These are phyloP conservation scores for Watsonalla binaria DNA, from an alignment of 2,888 invertebrate species.

Conservation along the genomic window DNA sequence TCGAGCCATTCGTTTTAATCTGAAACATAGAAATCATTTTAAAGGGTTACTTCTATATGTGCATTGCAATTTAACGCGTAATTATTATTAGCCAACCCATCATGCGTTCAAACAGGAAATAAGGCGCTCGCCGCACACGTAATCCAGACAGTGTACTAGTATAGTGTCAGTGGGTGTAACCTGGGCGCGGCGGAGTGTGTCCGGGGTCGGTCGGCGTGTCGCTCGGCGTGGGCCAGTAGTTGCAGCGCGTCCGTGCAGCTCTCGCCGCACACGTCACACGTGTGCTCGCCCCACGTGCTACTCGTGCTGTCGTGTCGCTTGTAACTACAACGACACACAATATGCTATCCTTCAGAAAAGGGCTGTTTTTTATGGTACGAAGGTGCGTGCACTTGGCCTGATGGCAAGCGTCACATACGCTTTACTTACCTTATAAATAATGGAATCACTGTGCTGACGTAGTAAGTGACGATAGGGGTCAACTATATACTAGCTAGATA, in stretches of 20 bases:
- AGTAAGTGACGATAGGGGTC: too few species aligned
- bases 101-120: too few species aligned
- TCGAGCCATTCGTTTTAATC: constrained; percentile 52
- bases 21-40: constrained; percentile 32
- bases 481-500: too few species aligned
- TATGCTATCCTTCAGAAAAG: neutral
- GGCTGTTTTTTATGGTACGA: too few species aligned
- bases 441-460: too few species aligned
- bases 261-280: constrained; percentile 89
- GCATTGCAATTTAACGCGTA: too few species aligned
- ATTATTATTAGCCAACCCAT: too few species aligned
- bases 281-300: constrained; percentile 78
- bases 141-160: neutral
- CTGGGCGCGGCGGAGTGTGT: constrained; percentile 22
- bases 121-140: too few species aligned
- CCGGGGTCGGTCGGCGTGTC: constrained; percentile 84
- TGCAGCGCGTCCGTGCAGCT: constrained; percentile 87
- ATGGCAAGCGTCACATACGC: too few species aligned
- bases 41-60: too few species aligned
- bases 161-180: constrained; percentile 4
- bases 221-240: constrained; percentile 87
- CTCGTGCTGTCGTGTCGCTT: constrained; percentile 58
- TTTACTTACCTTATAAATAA: too few species aligned
- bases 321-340: constrained; percentile 41
- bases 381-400: too few species aligned